These are phyloP conservation scores for Drosophila funebris DNA, from an alignment of 1,140 invertebrate species.

Conservation along the genomic window DNA sequence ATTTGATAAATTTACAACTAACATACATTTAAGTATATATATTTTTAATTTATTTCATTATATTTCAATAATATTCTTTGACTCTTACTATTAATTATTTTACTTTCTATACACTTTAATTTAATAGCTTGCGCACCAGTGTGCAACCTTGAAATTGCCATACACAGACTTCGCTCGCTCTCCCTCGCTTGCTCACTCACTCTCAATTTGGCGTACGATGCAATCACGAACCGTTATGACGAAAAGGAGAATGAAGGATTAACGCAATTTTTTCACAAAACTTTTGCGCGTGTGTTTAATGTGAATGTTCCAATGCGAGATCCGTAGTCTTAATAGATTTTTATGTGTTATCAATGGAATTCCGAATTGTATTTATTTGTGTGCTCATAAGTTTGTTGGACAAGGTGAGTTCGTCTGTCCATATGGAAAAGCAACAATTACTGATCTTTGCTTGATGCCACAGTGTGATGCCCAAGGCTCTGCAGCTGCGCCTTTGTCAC, in stretches of 20 bases:
- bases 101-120: neutral
- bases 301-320: neutral
- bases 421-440: neutral
- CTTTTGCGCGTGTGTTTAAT: neutral
- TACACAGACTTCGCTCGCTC: neutral
- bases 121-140: neutral
- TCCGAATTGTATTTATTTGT: slow-evolving; percentile 16
- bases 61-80: neutral
- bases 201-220: neutral
- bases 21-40: neutral
- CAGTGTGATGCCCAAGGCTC: neutral
- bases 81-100: no score
- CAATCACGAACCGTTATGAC: slow-evolving; percentile 1
- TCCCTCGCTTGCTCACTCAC: neutral
- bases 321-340: slow-evolving; percentile 1
- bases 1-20: no score
- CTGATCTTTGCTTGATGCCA: neutral
- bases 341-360: slow-evolving; percentile 7
- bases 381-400: slow-evolving; percentile 9
- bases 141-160: slow-evolving; percentile 9
- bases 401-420: neutral
- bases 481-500: neutral
- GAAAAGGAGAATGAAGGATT: neutral
- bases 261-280: neutral
- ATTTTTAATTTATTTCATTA: neutral